phyloP scores from a whole-genome alignment of 2,797 vertebrate species.

The Muscicapa comitata region DNA sequence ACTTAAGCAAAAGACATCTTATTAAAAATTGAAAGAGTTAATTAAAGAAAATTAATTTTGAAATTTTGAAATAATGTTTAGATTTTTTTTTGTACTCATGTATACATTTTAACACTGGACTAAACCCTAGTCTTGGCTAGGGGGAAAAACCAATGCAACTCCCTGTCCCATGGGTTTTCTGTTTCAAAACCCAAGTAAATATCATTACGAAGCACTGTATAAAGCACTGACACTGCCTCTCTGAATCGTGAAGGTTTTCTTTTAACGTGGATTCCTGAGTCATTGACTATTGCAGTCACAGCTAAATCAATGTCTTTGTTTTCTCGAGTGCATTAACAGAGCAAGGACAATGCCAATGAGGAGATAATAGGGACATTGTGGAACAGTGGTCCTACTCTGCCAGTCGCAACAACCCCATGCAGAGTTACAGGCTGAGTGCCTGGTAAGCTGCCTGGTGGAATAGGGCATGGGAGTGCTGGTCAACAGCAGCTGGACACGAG shows the following conservation, averaged over 20 bases:
- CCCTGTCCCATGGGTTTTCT: neutral
- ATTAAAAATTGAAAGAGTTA: neutral
- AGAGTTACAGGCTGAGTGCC: neutral
- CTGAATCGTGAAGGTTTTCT: neutral
- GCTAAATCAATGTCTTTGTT: neutral
- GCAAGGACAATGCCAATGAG: neutral
- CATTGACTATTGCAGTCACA: neutral
- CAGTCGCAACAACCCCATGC: neutral
- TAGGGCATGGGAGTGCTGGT: neutral
- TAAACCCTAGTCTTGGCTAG: neutral
- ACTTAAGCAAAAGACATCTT: neutral
- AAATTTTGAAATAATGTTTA: neutral
- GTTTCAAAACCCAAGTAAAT: neutral
- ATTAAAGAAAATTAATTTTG: neutral
- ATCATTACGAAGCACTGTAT: neutral
- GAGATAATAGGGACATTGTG: neutral
- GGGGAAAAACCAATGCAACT: fast-evolving
- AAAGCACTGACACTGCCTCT: neutral
- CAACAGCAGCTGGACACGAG: neutral
- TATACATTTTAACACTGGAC: neutral
- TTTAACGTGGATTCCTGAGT: neutral
- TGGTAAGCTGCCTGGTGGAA: neutral
- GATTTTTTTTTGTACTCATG: neutral
- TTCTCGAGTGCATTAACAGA: neutral
- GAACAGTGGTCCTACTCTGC: neutral